These are phyloP conservation scores for Habrosyne pyritoides DNA, from an alignment of 2,888 invertebrate species.

Conservation along the genomic window DNA sequence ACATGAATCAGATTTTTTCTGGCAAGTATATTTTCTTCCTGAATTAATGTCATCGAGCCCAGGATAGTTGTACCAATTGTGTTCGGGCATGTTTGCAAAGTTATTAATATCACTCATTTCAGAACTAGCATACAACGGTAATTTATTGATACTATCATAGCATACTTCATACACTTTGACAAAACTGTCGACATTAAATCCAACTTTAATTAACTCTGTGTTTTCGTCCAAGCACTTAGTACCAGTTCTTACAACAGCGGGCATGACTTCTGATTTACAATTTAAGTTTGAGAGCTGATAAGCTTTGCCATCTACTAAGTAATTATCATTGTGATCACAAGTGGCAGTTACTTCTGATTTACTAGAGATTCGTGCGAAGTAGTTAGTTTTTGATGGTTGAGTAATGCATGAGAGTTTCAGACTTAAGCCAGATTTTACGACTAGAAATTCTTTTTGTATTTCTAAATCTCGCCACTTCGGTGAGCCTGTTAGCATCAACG, in stretches of 20 bases:
- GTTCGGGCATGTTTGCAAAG: not conserved
- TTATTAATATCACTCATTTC: not conserved
- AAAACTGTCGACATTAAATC: constrained; percentile 23
- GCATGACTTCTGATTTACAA: constrained; percentile 21
- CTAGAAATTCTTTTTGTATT: constrained; percentile 12
- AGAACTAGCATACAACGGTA: constrained; percentile 26
- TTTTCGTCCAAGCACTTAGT: constrained; percentile 21
- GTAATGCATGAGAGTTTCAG: constrained; percentile 26
- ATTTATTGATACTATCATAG: constrained; percentile 20
- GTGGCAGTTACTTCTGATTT: constrained; percentile 16
- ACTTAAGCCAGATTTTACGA: constrained; percentile 14
- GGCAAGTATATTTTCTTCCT: constrained; percentile 21
- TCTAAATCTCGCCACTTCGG: constrained; percentile 20
- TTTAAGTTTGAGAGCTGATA: constrained; percentile 27
- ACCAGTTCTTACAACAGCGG: constrained; percentile 18
- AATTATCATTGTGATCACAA: constrained; percentile 27
- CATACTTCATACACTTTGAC: constrained; percentile 34
- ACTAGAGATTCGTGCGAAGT: constrained; percentile 20
- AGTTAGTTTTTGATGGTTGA: constrained; percentile 15
- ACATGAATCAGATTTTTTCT: constrained; percentile 13
- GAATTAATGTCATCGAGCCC: not conserved
- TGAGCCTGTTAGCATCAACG: constrained; percentile 22
- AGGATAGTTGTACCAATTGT: not conserved
- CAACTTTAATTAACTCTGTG: constrained; percentile 31
- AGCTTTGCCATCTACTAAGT: constrained; percentile 16